Evolutionary conservation across 2,797 vertebrate genomes (phyloP).

Genomic region (Salmo trutta): DNA sequence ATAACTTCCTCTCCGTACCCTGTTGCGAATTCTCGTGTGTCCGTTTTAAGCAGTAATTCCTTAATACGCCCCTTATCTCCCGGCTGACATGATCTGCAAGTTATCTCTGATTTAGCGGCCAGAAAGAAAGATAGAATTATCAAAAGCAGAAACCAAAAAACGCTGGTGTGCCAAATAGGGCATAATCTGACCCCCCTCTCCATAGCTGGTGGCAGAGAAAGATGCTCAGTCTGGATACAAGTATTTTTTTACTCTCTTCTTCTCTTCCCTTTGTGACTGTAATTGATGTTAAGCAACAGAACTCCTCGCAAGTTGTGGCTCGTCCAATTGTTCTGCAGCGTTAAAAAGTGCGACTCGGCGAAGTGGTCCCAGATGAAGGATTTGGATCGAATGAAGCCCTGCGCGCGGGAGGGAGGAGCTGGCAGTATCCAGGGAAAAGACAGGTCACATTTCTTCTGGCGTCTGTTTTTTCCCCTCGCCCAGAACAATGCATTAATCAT

Average conservation of each 20-base stretch:
- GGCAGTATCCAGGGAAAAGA: slow-evolving; percentile 71
- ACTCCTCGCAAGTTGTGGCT: slow-evolving; percentile 70
- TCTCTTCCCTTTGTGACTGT: slow-evolving; percentile 19
- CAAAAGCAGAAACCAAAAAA: slow-evolving; percentile 55
- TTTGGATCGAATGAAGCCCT: slow-evolving; percentile 85
- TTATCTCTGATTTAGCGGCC: slow-evolving; percentile 76
- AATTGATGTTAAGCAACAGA: slow-evolving; percentile 39
- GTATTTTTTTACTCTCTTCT: slow-evolving; percentile 18
- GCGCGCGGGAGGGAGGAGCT: slow-evolving; percentile 84
- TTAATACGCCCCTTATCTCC: slow-evolving; percentile 59
- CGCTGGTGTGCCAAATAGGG: slow-evolving; percentile 60
- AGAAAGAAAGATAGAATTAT: slow-evolving; percentile 59
- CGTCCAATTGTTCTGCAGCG: slow-evolving; percentile 61
- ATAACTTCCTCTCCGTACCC: slow-evolving; percentile 66
- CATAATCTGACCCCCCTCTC: slow-evolving; percentile 60
- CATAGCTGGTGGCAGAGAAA: slow-evolving; percentile 59
- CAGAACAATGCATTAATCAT: slow-evolving; percentile 37
- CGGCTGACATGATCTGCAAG: slow-evolving; percentile 82
- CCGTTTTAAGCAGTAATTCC: slow-evolving; percentile 68
- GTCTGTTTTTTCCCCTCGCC: slow-evolving; percentile 40
- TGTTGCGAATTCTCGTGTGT: slow-evolving; percentile 47
- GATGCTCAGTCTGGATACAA: slow-evolving; percentile 38
- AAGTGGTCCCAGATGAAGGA: slow-evolving; percentile 80
- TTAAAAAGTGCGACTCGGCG: slow-evolving; percentile 71
- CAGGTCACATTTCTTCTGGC: slow-evolving; percentile 55